Evolutionary conservation across 1,140 invertebrate species (phyloP), one percentile per base, ranked within the genome.

Genomic region (Drosophila aff.): DNA sequence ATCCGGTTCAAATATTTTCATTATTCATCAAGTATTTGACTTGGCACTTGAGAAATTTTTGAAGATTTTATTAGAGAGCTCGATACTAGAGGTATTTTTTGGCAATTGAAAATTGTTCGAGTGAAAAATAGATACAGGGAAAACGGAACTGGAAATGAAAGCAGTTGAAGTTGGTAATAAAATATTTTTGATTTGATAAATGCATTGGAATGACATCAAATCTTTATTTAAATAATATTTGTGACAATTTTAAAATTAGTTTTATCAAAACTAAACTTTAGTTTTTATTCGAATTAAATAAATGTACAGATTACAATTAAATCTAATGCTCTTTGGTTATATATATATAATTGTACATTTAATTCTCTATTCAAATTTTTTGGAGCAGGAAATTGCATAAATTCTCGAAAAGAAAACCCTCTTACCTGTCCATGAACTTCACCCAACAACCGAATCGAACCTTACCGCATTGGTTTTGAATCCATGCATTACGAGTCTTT

Each of bases 1-100:
- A 78, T 58, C 44, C 43, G 55, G 26, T 44, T 78, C 65, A 71
- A 63, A 78, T 79, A 71, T 78, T 78, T 63, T 78, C 38, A 75
- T 76, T 76, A 78, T 71, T 71, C n/a, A 23, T 78, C 43, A 57
- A 78, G 76, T 78, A 78, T 63, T 78, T 78, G 75, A 59, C 40
- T 78, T 77, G 76, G 65, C 76, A 78, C 76, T 78, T 77, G 62
- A 77, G 49, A 28, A 28, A 43, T 43, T 50, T 68, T 76, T 57
- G 31, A 68, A 77, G 57, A 55, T 69, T 68, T 77, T 50, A 49
- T 77, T 68, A 46, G 43, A 36, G 38, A 18, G 10, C 31, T 31
- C 8, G 31, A 31, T 9, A 31, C 31, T 31, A 36, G 38, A 18
- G 10, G 18, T 8, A 16, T 60, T 76, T 72, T 72, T n/a, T 47